A percentile compares a stretch with the other conserved stretches of the same genome.
Evolutionary conservation across 2,113 vertebrate species (phyloP).

Genomic region (Eudorcas thomsonii): DNA sequence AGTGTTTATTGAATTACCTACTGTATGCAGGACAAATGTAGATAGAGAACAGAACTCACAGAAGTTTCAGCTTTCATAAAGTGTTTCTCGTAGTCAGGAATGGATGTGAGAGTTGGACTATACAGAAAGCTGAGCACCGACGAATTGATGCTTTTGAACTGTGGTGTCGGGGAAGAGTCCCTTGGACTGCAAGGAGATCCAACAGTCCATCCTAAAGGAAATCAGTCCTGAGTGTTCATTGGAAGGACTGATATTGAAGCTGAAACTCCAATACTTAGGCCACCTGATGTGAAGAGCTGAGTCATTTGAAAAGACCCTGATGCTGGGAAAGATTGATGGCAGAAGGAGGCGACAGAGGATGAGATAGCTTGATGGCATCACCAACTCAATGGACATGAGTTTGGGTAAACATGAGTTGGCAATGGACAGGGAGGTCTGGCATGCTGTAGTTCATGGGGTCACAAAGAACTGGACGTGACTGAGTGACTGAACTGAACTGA

Average conservation of each 20-base stretch:
- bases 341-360: neutral
- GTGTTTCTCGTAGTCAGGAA: neutral
- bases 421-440: neutral
- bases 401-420: neutral
- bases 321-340: neutral
- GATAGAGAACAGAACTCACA: neutral
- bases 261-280: neutral
- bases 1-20: neutral
- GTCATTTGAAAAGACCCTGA: neutral
- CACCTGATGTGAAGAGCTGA: neutral
- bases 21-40: neutral
- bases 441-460: neutral
- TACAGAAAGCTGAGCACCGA: accelerated
- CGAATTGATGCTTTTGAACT: neutral
- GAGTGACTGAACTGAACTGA: neutral
- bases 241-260: neutral
- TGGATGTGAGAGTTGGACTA: neutral
- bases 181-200: neutral
- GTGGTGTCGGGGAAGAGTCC: neutral
- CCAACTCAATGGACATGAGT: neutral
- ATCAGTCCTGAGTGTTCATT: neutral
- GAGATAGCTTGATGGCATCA: neutral
- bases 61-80: neutral
- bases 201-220: neutral
- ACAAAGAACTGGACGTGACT: neutral